phyloP scores from a whole-genome alignment of 2,888 invertebrate species.

The Nephrotoma guestfalica region DNA sequence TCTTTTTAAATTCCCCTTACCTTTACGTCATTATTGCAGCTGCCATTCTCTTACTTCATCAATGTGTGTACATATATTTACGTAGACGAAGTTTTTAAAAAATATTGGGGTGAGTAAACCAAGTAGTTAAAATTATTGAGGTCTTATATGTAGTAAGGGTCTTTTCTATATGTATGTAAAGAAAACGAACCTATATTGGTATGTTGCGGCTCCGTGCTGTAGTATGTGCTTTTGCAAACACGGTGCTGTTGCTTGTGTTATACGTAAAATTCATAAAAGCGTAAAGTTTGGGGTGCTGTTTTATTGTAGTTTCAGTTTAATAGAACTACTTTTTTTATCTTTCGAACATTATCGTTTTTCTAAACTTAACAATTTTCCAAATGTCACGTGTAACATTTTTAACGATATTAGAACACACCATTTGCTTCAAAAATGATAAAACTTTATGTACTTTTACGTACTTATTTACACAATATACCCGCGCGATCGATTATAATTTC shows the following conservation, averaged over 20 bases:
- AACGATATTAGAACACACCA: background rate
- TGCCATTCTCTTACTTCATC: slow-evolving; percentile 6
- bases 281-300: background rate
- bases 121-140: background rate
- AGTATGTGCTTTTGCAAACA: background rate
- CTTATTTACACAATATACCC: background rate
- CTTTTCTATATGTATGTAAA: background rate
- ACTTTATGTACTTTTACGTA: background rate
- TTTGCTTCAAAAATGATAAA: background rate
- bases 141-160: background rate
- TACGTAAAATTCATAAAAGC: background rate
- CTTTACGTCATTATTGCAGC: slow-evolving; percentile 7
- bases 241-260: background rate
- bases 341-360: background rate
- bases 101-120: slow-evolving; percentile 5
- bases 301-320: background rate
- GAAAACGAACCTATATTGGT: background rate
- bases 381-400: background rate
- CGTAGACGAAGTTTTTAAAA: background rate
- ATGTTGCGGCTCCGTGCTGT: background rate
- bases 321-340: background rate
- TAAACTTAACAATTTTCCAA: background rate
- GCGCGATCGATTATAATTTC: background rate
- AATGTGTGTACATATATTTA: background rate
- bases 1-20: slow-evolving; percentile 6